Evolutionary conservation across 2,797 vertebrate species (phyloP).

Genomic region (Thamnophis elegans): DNA sequence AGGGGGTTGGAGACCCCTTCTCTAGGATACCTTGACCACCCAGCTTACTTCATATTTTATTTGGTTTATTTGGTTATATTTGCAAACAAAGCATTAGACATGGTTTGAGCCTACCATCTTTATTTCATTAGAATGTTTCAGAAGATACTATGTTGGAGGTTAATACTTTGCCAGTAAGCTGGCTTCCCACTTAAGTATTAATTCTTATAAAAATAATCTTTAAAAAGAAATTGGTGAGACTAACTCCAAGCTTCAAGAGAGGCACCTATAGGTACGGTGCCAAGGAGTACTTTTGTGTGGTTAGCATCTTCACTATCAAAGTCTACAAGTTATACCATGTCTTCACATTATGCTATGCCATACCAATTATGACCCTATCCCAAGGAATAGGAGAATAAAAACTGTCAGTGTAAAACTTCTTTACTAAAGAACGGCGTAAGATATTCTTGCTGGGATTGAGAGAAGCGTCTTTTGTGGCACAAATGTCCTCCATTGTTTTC

Average conservation of each 20-base stretch:
- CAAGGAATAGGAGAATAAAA: neutral
- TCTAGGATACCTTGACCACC: neutral
- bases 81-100: neutral
- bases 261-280: neutral
- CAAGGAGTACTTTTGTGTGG: neutral
- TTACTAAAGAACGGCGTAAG: constrained; percentile 36
- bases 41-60: neutral
- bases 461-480: constrained; percentile 64
- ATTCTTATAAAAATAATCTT: neutral
- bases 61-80: neutral
- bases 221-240: neutral
- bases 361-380: neutral
- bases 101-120: neutral
- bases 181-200: neutral
- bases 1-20: no score
- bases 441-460: constrained; percentile 42
- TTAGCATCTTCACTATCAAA: neutral
- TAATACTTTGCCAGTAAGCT: neutral
- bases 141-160: neutral
- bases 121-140: neutral
- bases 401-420: constrained; percentile 25
- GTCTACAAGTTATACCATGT: accelerated
- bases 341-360: accelerated
- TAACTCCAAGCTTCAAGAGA: neutral
- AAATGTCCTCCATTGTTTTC: constrained; percentile 79